Evolutionary conservation across 1,140 invertebrate genomes (phyloP).

Genomic region (Bombus confusus): DNA sequence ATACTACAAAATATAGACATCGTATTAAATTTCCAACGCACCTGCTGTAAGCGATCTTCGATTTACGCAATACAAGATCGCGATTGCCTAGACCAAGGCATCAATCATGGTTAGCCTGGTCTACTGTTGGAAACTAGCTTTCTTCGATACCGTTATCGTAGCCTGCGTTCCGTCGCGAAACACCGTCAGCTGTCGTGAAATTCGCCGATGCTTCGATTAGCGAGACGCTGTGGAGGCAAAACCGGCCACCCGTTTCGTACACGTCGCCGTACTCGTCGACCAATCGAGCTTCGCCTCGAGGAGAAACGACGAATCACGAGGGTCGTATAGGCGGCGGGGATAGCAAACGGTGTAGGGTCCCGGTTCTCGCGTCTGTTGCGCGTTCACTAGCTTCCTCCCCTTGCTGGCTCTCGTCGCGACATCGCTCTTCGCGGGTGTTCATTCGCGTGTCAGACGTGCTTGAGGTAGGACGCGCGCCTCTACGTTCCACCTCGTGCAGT

Average conservation of each 20-base stretch:
- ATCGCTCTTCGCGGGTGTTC: constrained; percentile 59
- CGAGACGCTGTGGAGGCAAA: not conserved
- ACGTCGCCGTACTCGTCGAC: constrained; percentile 19
- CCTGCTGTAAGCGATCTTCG: not conserved
- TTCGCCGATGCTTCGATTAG: not conserved
- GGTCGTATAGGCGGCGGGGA: constrained; percentile 30
- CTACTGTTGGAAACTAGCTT: not conserved
- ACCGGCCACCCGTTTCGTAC: not conserved
- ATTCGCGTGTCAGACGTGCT: constrained; percentile 76
- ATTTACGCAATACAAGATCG: not conserved
- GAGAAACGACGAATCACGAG: constrained; percentile 43
- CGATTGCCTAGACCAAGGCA: not conserved
- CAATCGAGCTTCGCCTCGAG: constrained; percentile 19
- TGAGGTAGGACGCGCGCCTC: constrained; percentile 53
- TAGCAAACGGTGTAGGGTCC: constrained; percentile 42
- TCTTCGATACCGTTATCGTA: constrained; percentile 28
- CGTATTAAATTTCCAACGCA: not conserved
- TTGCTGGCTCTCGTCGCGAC: constrained; percentile 46
- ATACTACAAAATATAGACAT: not conserved
- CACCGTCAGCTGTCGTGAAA: constrained; percentile 6
- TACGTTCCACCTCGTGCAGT: not conserved
- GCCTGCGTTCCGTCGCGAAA: not conserved
- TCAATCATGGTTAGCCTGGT: not conserved
- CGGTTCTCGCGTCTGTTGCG: constrained; percentile 32
- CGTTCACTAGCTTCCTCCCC: constrained; percentile 39